These are phyloP conservation scores for Megathymus violae DNA, from an alignment of 1,140 invertebrate species.

Conservation along the genomic window DNA sequence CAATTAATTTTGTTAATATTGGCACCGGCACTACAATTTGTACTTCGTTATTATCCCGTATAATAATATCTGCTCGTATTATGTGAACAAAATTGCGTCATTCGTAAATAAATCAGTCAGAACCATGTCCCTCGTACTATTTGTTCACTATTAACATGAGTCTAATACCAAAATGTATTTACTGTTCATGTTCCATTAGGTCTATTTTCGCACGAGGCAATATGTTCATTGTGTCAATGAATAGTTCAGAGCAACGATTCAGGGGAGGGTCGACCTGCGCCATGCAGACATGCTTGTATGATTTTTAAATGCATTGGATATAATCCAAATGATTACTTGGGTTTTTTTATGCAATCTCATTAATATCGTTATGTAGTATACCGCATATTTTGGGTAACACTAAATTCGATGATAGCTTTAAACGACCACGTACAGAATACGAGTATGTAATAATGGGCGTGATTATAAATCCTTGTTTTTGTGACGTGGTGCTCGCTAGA, in stretches of 20 bases:
- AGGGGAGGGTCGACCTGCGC: conserved; percentile 11
- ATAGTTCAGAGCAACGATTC: conserved; percentile 10
- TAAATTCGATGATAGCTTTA: too few species aligned
- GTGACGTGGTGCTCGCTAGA: background rate
- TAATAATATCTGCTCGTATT: background rate
- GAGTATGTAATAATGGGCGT: too few species aligned
- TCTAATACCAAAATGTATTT: background rate
- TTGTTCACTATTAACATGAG: conserved; percentile 16
- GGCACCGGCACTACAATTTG: too few species aligned
- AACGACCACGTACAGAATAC: too few species aligned
- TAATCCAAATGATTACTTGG: too few species aligned
- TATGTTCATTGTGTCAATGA: conserved; percentile 22
- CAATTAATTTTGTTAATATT: too few species aligned
- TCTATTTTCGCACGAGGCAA: conserved; percentile 19
- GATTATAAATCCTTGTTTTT: too few species aligned
- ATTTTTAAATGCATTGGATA: too few species aligned
- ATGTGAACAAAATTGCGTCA: conserved; percentile 1
- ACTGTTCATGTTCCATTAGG: conserved; percentile 10
- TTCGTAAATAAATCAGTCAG: conserved; percentile 14
- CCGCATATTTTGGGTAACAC: too few species aligned
- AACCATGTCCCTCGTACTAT: conserved; percentile 14
- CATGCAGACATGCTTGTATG: too few species aligned
- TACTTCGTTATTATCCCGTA: background rate
- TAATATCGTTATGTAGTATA: too few species aligned
- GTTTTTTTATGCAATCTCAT: too few species aligned